phyloP scores from a whole-genome alignment of 2,113 vertebrate species.

The Stomatorhinus ivindoensis region DNA sequence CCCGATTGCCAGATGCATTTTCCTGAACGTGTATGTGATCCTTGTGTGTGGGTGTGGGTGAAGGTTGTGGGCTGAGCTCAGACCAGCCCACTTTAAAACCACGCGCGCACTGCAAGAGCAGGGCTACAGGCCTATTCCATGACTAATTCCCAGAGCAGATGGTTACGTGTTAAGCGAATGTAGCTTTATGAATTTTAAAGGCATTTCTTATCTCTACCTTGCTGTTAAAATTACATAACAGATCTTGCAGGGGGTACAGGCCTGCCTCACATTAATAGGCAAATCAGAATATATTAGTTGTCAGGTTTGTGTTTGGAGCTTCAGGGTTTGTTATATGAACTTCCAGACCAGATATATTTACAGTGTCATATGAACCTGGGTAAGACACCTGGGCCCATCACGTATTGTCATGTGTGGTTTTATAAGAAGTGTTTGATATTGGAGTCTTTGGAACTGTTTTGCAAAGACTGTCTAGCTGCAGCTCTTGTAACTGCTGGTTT shows the following conservation, averaged over 20 bases:
- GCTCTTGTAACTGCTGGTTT: background rate
- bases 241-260: background rate
- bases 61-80: background rate
- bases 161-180: background rate
- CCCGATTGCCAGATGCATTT: background rate
- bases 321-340: background rate
- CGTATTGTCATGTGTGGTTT: background rate
- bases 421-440: background rate
- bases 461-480: background rate
- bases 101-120: background rate
- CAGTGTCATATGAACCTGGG: background rate
- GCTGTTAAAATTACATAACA: background rate
- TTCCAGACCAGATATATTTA: background rate
- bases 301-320: background rate
- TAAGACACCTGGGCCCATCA: background rate
- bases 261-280: background rate
- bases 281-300: background rate
- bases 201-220: background rate
- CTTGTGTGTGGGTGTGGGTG: background rate
- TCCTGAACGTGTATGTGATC: background rate
- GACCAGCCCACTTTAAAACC: background rate
- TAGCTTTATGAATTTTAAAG: background rate
- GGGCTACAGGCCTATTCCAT: background rate
- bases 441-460: background rate
- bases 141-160: background rate